These are phyloP conservation scores for Temnothorax longispinosus DNA, from an alignment of 1,140 invertebrate genomes.

Conservation along the genomic window DNA sequence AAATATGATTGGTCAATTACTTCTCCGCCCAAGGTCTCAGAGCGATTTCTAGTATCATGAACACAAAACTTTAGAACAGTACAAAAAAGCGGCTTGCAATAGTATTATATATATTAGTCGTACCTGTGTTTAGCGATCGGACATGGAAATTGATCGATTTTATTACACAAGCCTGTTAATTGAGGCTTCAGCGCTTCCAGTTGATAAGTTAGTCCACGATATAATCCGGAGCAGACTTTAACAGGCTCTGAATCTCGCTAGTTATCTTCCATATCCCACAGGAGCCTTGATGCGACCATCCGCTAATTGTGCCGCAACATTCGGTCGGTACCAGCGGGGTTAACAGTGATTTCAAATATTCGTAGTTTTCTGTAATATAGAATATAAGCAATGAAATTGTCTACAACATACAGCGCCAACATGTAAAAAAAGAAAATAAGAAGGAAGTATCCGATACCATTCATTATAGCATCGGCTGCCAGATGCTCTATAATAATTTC, in stretches of 20 bases:
- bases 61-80: no score
- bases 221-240: no score
- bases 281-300: no score
- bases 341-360: constrained; percentile 88
- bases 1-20: no score
- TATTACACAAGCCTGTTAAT: constrained; percentile 87
- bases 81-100: not conserved
- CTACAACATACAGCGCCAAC: not conserved
- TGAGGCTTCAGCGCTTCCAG: constrained; percentile 89
- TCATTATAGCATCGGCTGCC: no score
- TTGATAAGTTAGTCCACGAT: constrained; percentile 87
- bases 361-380: constrained; percentile 88
- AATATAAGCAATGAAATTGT: no score
- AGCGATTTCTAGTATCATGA: no score
- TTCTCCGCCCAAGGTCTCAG: no score
- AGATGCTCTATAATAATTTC: no score
- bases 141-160: constrained; percentile 88
- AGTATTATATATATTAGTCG: not conserved
- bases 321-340: constrained; percentile 84
- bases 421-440: not conserved
- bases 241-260: no score
- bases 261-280: no score
- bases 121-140: constrained; percentile 88
- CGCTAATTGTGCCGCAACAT: constrained; percentile 78
- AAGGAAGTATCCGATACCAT: no score